Conservation (phyloP, 53 echinoderm and acorn worm genomes). For the Echinometra lucunter region DNA sequence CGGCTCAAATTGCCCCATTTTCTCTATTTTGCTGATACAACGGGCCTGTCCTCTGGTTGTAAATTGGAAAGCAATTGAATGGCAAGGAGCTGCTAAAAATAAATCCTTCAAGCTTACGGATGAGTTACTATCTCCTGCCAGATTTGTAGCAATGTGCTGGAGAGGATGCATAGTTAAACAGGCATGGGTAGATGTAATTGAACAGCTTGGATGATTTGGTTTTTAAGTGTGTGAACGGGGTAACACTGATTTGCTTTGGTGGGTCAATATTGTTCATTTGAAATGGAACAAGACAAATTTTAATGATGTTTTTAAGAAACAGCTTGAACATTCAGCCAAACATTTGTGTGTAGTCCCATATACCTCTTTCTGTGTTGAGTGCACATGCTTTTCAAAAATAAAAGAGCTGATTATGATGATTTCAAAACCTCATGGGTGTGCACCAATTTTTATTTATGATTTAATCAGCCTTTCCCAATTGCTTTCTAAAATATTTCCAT, state of each 20-base stretch:
- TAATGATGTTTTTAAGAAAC: too few species aligned
- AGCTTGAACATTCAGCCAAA: neutral
- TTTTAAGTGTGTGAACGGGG: neutral
- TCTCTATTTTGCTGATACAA: slow-evolving; percentile 9
- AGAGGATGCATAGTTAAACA: slow-evolving; percentile 2
- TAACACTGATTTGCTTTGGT: neutral
- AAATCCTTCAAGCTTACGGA: neutral
- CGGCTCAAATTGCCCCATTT: slow-evolving; percentile 37
- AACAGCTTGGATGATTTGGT: neutral
- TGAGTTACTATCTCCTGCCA: neutral
- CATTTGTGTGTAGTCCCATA: too few species aligned
- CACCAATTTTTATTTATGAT: too few species aligned
- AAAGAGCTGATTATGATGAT: too few species aligned
- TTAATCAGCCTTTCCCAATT: too few species aligned
- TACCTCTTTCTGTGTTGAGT: too few species aligned
- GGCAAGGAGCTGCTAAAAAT: slow-evolving; percentile 4
- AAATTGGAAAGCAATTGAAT: slow-evolving; percentile 33
- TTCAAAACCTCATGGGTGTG: too few species aligned
- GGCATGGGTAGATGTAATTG: neutral
- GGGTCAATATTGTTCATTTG: neutral
- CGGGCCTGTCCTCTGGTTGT: neutral
- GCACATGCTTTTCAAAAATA: too few species aligned
- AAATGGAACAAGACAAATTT: neutral
- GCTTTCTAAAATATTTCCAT: too few species aligned
- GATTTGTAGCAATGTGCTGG: neutral